Percentiles rank a stretch among this genome's conserved stretches.
These are phyloP conservation scores for Ostrea edulis DNA, from an alignment of 1,140 invertebrate species.

Conservation along the genomic window DNA sequence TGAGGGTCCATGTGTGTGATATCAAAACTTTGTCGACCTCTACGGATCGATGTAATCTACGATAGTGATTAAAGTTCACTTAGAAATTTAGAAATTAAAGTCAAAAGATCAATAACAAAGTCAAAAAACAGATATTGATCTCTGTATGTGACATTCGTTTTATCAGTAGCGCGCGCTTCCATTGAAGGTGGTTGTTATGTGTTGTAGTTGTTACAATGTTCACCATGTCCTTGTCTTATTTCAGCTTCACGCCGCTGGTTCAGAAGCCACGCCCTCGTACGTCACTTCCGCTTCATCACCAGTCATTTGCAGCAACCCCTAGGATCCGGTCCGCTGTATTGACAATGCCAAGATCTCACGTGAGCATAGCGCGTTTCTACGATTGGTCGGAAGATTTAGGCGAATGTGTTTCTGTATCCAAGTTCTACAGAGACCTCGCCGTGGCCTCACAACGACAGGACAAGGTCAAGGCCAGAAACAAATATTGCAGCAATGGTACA, in stretches of 20 bases:
- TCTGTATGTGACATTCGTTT: not conserved
- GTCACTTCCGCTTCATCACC: slow-evolving; percentile 54
- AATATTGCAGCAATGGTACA: slow-evolving; percentile 55
- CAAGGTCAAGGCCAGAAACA: slow-evolving; percentile 43
- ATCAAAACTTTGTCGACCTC: not conserved
- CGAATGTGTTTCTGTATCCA: slow-evolving; percentile 65
- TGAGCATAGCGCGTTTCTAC: slow-evolving; percentile 72
- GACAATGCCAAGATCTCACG: slow-evolving; percentile 62
- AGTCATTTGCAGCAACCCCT: slow-evolving; percentile 59
- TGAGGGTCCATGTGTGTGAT: not conserved
- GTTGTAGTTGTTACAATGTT: not conserved
- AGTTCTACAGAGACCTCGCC: slow-evolving; percentile 70
- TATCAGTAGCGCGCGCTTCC: not conserved
- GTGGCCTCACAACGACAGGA: slow-evolving; percentile 46
- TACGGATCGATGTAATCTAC: not conserved
- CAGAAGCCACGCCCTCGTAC: slow-evolving; percentile 57
- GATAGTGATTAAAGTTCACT: slow-evolving; percentile 6
- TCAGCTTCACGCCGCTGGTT: slow-evolving; percentile 58
- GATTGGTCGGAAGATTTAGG: slow-evolving; percentile 71
- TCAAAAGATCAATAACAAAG: slow-evolving; percentile 15
- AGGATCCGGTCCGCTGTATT: slow-evolving; percentile 62
- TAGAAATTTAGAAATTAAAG: slow-evolving; percentile 34
- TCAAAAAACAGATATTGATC: not conserved
- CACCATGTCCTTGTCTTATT: slow-evolving; percentile 35
- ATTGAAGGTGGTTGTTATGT: not conserved